Evolutionary conservation across 2,888 invertebrate species (phyloP), one percentile per base, ranked within the genome.

Genomic region (Epirrhoe alternata): DNA sequence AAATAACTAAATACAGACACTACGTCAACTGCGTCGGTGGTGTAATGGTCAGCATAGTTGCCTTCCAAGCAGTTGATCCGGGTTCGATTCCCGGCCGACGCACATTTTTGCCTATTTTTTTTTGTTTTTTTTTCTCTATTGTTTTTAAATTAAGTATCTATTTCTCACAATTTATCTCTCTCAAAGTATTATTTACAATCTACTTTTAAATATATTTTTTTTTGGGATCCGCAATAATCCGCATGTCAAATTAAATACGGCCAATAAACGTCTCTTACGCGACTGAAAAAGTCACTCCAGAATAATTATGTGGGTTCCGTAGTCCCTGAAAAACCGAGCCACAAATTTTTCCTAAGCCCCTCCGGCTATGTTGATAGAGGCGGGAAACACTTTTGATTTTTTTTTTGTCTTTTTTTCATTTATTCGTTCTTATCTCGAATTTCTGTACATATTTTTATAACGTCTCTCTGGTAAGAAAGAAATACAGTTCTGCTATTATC

Each of bases 31-130:
- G 94, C 93, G 94, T 90, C 86, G 93, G 94, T 94, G 93, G 94
- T 93, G 94, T 94, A 93, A 94, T 94, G 94, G 93, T 94, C 92
- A 93, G 93, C 93, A 94, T 94, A 94, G 93, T 94, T 94, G 93
- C 93, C 93, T 94, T 94, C 93, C 94, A 94, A 94, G 93, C 93
- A 93, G 93, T 94, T 94, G 94, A 94, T 94, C 93, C 93, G 93
- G 91, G 93, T 94, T 94, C 93, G 93, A 94, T 94, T 94, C 93
- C 92, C 93, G 93, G 93, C 93, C 93, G 80, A 89, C 92, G 93
- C 93, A 93, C 84, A 72, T 83, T 88, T 89, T 89, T 82, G 61
- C 16, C 42, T 12, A 12, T 57, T 54, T 33, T 17, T 35, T 17
- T 50, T 33, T 3, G 24, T 2, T 24, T 24, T 24, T 24, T 24